These are phyloP conservation scores for Pachypeltis micranthus DNA, from an alignment of 1,140 invertebrate species.

Conservation along the genomic window DNA sequence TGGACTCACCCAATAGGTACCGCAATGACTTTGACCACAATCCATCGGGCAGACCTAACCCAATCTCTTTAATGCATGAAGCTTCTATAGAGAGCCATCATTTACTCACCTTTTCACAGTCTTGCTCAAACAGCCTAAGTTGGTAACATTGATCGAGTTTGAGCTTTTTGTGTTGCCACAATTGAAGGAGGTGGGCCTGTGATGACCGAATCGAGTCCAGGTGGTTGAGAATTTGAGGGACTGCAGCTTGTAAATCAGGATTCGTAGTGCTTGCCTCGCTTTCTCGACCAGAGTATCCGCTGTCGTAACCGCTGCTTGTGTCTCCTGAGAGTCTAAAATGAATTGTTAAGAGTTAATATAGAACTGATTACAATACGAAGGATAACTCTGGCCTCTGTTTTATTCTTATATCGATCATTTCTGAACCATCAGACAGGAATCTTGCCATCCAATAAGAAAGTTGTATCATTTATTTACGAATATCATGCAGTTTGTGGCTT, in stretches of 20 bases:
- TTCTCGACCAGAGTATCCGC: conserved; percentile 42
- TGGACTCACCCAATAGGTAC: no score
- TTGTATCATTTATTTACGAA: no score
- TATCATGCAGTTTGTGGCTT: no score
- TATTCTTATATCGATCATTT: no score
- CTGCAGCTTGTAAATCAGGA: conserved; percentile 53
- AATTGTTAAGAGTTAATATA: conserved; percentile 1
- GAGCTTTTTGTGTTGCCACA: conserved; percentile 87
- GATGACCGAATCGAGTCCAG: conserved; percentile 73
- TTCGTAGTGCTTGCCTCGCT: conserved; percentile 48
- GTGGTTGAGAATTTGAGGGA: conserved; percentile 57
- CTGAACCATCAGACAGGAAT: no score
- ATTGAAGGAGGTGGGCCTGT: conserved; percentile 77
- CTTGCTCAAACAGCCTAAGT: conserved; percentile 87
- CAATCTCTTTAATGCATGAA: no score
- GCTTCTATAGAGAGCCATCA: no score
- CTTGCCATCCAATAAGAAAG: no score
- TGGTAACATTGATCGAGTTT: conserved; percentile 93
- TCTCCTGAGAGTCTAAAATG: conserved; percentile 32
- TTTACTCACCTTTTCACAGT: conserved; percentile 89
- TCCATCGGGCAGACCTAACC: no score
- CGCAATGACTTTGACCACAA: no score
- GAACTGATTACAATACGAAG: no score
- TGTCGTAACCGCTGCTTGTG: conserved; percentile 38
- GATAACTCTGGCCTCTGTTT: no score